These are phyloP conservation scores for Bombus soroeensis DNA, from an alignment of 1,140 invertebrate genomes.

Conservation along the genomic window DNA sequence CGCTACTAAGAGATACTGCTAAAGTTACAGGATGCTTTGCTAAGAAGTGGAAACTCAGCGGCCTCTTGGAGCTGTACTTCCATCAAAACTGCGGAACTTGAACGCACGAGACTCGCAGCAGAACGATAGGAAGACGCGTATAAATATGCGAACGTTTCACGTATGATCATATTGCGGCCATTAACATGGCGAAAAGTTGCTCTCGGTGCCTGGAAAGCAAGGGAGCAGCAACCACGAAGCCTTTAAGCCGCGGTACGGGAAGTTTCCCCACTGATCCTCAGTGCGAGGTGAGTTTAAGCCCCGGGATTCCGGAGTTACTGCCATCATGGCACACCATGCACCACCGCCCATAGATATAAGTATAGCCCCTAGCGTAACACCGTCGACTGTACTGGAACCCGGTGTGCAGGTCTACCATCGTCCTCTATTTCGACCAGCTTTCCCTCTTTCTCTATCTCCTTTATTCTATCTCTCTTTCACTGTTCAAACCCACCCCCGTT, in stretches of 20 bases:
- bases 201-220: slow-evolving; percentile 64
- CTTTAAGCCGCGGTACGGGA: slow-evolving; percentile 82
- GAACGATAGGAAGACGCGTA: slow-evolving; percentile 39
- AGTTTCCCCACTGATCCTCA: slow-evolving; percentile 82
- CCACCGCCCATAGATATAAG: slow-evolving; percentile 75
- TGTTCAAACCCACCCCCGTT: slow-evolving; percentile 44
- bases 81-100: neutral
- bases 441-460: slow-evolving; percentile 5
- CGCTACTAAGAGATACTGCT: fast-evolving
- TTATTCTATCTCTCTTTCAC: slow-evolving; percentile 51
- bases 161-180: slow-evolving; percentile 81
- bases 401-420: slow-evolving; percentile 44
- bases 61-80: neutral
- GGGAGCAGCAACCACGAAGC: slow-evolving; percentile 81
- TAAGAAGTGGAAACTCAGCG: fast-evolving
- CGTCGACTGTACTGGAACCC: slow-evolving; percentile 67
- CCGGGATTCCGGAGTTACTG: slow-evolving; percentile 82
- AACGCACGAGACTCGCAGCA: no score
- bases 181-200: slow-evolving; percentile 81
- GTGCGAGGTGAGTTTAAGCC: slow-evolving; percentile 80
- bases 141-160: slow-evolving; percentile 72
- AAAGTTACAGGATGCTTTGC: no score
- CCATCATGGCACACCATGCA: slow-evolving; percentile 80
- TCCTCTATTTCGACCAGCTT: slow-evolving; percentile 59
- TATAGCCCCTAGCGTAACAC: slow-evolving; percentile 63